Percentiles rank a stretch among this genome's conserved stretches.
Evolutionary conservation across 2,888 invertebrate genomes (phyloP).

Genomic region (Pachliopta kotzebuea): DNA sequence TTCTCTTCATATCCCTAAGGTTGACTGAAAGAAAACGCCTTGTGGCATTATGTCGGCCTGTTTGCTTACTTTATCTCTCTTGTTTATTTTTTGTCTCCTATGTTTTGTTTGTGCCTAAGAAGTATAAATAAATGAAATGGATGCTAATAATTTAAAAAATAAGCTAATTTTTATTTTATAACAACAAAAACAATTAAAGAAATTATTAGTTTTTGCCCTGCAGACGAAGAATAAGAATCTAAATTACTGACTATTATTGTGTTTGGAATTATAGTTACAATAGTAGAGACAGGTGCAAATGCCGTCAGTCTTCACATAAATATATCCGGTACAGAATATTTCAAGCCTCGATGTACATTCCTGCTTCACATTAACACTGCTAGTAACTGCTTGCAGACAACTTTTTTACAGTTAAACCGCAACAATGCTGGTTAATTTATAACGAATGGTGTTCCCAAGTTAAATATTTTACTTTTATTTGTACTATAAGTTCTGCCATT

Average conservation of each 20-base stretch:
- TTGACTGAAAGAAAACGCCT: too few species aligned
- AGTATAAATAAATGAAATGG: too few species aligned
- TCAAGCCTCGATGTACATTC: constrained; percentile 49
- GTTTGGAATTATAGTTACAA: constrained; percentile 42
- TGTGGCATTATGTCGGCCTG: too few species aligned
- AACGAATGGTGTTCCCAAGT: constrained; percentile 21
- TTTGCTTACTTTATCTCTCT: too few species aligned
- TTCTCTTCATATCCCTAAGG: too few species aligned
- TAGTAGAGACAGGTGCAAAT: constrained; percentile 55
- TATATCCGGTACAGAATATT: constrained; percentile 55
- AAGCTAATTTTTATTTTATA: too few species aligned
- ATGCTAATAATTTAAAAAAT: too few species aligned
- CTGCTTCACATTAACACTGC: constrained; percentile 51
- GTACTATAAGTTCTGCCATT: too few species aligned
- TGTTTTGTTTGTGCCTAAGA: too few species aligned
- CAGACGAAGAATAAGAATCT: not conserved
- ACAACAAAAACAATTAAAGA: too few species aligned
- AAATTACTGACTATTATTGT: not conserved
- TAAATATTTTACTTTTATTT: not conserved
- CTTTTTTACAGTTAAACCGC: constrained; percentile 21
- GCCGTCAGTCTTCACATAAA: constrained; percentile 40
- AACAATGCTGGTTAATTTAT: constrained; percentile 9
- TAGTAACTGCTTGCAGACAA: constrained; percentile 40
- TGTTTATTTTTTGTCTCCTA: too few species aligned
- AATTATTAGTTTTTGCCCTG: not conserved